phyloP scores from a whole-genome alignment of 2,797 vertebrate genomes.

The Amblyraja radiata region DNA sequence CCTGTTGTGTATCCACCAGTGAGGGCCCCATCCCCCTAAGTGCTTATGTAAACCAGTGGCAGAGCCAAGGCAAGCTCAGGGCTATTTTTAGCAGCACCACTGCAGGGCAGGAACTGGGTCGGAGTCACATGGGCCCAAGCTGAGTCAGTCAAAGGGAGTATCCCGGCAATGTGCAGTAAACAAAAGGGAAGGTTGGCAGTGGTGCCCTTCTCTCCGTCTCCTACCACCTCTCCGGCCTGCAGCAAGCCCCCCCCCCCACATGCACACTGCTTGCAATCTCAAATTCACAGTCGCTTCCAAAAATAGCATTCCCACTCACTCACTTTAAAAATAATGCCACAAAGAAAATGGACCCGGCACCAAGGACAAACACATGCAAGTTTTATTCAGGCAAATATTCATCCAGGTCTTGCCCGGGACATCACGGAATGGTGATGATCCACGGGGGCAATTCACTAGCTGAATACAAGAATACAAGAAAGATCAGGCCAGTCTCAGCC shows the following conservation, averaged over 20 bases:
- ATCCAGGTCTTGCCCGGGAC: no score
- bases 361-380: not conserved
- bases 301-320: not conserved
- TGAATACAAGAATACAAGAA: no score
- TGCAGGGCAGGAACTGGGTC: constrained; percentile 80
- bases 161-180: constrained; percentile 84
- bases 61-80: constrained; percentile 76
- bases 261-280: not conserved
- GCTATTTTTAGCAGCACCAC: constrained; percentile 85
- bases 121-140: constrained; percentile 71
- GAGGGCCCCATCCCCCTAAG: constrained; percentile 58
- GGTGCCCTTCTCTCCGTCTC: constrained; percentile 59
- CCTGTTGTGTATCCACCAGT: constrained; percentile 50
- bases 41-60: constrained; percentile 85
- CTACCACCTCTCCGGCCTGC: constrained; percentile 40
- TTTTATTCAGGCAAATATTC: no score
- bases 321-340: not conserved
- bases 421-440: no score
- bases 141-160: constrained; percentile 89
- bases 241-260: not conserved
- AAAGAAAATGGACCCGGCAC: not conserved
- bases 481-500: no score
- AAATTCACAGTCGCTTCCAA: no score
- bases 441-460: no score
- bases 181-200: constrained; percentile 76